Percentiles rank a stretch among this genome's conserved stretches.
Evolutionary conservation across 2,113 vertebrate genomes (phyloP).

Genomic region (Panthera leo): DNA sequence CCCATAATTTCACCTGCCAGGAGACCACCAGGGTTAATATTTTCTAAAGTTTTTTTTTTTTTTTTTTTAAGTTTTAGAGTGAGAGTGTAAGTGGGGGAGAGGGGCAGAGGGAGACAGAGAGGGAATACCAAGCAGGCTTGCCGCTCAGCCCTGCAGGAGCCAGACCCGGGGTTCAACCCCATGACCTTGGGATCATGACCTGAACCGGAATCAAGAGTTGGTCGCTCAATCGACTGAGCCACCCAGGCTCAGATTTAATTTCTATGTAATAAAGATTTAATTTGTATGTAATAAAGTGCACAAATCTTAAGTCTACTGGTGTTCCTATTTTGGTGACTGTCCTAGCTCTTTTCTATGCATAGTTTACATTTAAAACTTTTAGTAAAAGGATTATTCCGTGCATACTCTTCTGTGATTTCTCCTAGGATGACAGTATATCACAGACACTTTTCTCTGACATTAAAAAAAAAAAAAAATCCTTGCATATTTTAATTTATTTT

Average conservation of each 20-base stretch:
- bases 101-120: too few relatives aligned
- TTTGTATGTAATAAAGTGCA: not conserved
- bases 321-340: not conserved
- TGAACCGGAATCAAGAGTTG: too few relatives aligned
- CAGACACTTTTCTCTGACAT: not conserved
- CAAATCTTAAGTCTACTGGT: not conserved
- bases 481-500: not conserved
- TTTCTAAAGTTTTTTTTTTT: not conserved
- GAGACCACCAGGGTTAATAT: not conserved
- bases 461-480: not conserved
- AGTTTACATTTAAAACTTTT: not conserved
- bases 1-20: not conserved
- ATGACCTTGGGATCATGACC: too few relatives aligned
- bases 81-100: too few relatives aligned
- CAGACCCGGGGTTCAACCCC: too few relatives aligned
- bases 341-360: not conserved
- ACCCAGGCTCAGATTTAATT: not conserved
- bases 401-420: not conserved
- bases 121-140: too few relatives aligned
- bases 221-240: too few relatives aligned
- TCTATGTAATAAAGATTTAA: not conserved
- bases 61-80: too few relatives aligned
- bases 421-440: not conserved
- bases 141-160: too few relatives aligned
- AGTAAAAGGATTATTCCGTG: not conserved